These are phyloP conservation scores for Falco biarmicus DNA, from an alignment of 2,797 vertebrate genomes.

Conservation along the genomic window DNA sequence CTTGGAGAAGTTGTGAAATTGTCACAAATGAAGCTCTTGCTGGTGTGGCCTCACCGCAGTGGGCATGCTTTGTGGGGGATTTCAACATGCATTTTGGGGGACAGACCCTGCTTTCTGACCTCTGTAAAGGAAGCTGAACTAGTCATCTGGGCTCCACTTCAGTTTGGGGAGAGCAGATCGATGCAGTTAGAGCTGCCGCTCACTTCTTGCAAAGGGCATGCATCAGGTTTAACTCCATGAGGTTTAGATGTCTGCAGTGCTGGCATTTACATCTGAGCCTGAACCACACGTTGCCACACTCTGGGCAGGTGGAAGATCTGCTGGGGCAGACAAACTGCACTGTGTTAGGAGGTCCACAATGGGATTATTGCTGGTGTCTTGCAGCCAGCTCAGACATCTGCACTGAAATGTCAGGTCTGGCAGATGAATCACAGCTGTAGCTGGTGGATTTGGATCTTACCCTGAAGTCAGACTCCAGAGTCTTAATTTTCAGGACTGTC, in stretches of 20 bases:
- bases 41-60: background rate
- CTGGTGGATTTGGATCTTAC: background rate
- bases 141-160: background rate
- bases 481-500: background rate
- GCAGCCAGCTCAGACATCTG: background rate
- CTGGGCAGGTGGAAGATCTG: background rate
- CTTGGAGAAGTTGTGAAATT: background rate
- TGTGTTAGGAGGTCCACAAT: rapidly evolving
- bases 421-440: background rate
- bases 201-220: rapidly evolving
- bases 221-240: rapidly evolving
- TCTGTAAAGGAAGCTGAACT: background rate
- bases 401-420: background rate
- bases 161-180: background rate
- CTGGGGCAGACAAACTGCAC: background rate
- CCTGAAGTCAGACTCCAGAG: background rate
- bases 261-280: background rate
- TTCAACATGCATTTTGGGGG: rapidly evolving
- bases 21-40: rapidly evolving
- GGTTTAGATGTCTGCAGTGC: background rate
- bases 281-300: rapidly evolving
- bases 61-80: background rate
- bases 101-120: background rate
- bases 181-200: background rate
- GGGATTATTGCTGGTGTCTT: background rate